phyloP scores from a whole-genome alignment of 2,113 vertebrate genomes.

The Otus sunia region DNA sequence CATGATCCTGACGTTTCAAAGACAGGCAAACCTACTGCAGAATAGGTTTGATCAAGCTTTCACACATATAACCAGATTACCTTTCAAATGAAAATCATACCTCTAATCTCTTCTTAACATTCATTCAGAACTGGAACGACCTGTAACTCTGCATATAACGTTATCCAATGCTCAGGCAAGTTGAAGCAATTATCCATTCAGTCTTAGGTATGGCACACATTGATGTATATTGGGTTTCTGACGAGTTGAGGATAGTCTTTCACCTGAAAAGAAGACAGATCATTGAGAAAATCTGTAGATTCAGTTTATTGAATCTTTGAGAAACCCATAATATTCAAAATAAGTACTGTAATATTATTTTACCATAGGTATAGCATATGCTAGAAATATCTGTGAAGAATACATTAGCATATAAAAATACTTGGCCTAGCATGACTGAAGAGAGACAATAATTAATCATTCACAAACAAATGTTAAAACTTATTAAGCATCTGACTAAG shows the following conservation, averaged over 20 bases:
- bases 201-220: constrained; percentile 18
- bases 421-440: constrained; percentile 21
- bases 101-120: constrained; percentile 14
- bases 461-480: constrained; percentile 61
- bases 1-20: background rate
- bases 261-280: constrained; percentile 11
- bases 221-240: constrained; percentile 43
- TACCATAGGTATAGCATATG: background rate
- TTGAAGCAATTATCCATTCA: constrained; percentile 42
- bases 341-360: constrained; percentile 31
- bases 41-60: background rate
- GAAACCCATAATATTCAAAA: constrained; percentile 22
- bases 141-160: constrained; percentile 45
- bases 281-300: background rate
- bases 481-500: constrained; percentile 29
- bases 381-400: constrained; percentile 41
- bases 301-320: constrained; percentile 29
- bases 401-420: constrained; percentile 57
- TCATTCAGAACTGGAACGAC: constrained; percentile 19
- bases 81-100: background rate
- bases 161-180: constrained; percentile 45
- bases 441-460: constrained; percentile 55
- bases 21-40: background rate
- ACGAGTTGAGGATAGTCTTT: constrained; percentile 9
- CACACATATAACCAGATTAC: background rate